These are phyloP conservation scores for Otocyon megalotis DNA, from an alignment of 2,113 vertebrate species.

Conservation along the genomic window DNA sequence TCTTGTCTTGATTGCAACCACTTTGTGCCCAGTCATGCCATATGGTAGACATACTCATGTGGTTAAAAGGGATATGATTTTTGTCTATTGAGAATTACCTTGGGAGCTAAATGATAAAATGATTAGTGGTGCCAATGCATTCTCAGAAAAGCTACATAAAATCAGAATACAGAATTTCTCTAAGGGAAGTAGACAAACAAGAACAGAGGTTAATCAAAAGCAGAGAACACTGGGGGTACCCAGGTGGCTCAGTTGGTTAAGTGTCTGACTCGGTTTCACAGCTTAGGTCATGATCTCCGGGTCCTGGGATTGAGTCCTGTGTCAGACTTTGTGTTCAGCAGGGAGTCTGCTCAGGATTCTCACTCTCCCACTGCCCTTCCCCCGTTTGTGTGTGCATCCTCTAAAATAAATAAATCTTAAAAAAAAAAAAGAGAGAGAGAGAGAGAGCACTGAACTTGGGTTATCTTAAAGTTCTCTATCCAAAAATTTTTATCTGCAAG, in stretches of 20 bases:
- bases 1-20: not conserved
- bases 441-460: not conserved
- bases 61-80: not conserved
- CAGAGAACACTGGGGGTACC: not conserved
- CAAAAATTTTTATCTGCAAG: not conserved
- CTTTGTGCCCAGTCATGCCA: not conserved
- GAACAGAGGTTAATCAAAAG: not conserved
- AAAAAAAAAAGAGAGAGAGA: not conserved
- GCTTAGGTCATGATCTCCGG: not conserved
- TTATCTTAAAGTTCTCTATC: not conserved
- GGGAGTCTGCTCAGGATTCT: not conserved
- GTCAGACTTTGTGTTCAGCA: not conserved
- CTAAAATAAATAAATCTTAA: not conserved
- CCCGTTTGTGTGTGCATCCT: not conserved
- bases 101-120: not conserved
- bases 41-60: not conserved
- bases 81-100: conserved; percentile 27
- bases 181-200: not conserved
- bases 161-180: not conserved
- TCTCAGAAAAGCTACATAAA: not conserved
- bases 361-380: not conserved
- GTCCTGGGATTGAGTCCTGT: not conserved
- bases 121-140: not conserved
- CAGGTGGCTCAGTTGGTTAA: not conserved
- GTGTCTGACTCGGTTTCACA: not conserved